Percentiles rank a stretch among this genome's conserved stretches.
Conservation (phyloP, 1,140 invertebrate species). For the Idris sp. region DNA sequence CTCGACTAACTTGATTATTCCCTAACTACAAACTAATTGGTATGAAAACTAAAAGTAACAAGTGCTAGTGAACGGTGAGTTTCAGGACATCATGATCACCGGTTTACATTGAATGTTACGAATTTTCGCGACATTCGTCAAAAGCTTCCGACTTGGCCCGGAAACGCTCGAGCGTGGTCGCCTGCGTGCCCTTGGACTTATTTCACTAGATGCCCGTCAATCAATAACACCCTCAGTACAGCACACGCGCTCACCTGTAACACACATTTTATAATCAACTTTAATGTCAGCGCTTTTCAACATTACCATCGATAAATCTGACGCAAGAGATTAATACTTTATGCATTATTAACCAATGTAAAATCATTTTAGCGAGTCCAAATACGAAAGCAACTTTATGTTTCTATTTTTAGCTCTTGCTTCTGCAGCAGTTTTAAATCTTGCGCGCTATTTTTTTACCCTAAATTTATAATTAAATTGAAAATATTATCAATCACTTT, state of each 20-base stretch:
- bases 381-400: no score
- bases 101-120: slow-evolving; percentile 18
- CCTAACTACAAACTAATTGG: slow-evolving; percentile 20
- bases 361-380: no score
- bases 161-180: slow-evolving; percentile 18
- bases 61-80: slow-evolving; percentile 1
- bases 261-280: slow-evolving; percentile 15
- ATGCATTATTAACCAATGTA: no score
- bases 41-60: slow-evolving; percentile 20
- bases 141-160: not conserved
- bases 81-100: slow-evolving; percentile 45
- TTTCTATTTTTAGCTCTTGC: no score
- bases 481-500: no score
- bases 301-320: slow-evolving; percentile 11
- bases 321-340: slow-evolving; percentile 2
- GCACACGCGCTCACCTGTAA: slow-evolving; percentile 56
- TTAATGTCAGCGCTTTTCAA: slow-evolving; percentile 20
- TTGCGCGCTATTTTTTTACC: no score
- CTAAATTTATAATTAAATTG: no score
- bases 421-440: no score
- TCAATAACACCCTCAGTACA: slow-evolving; percentile 43
- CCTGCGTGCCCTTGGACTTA: slow-evolving; percentile 41
- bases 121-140: slow-evolving; percentile 11
- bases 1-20: not conserved
- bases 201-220: slow-evolving; percentile 38